These are phyloP conservation scores for Nephrocerus scutellatus DNA, from an alignment of 2,888 invertebrate species.

Conservation along the genomic window DNA sequence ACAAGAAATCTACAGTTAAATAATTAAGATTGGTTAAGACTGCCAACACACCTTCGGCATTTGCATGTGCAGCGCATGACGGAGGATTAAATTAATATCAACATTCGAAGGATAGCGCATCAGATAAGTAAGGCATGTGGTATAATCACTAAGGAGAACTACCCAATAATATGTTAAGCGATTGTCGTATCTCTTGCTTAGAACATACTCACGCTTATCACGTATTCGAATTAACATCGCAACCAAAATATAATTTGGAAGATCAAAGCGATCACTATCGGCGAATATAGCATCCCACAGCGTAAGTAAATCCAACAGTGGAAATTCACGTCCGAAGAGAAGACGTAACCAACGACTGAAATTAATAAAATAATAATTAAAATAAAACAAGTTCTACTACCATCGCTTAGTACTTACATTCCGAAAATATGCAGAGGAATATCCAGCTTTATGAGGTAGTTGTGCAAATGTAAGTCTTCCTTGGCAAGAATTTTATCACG, in stretches of 20 bases:
- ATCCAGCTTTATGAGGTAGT: constrained; percentile 62
- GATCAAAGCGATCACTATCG: constrained; percentile 53
- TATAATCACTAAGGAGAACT: constrained; percentile 60
- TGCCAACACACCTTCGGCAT: constrained; percentile 46
- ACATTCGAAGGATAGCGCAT: constrained; percentile 62
- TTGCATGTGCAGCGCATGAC: constrained; percentile 53
- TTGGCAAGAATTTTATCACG: constrained; percentile 59
- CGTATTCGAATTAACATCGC: constrained; percentile 70
- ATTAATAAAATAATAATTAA: constrained; percentile 14
- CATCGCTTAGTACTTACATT: constrained; percentile 67
- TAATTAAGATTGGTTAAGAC: no score
- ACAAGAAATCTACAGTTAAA: background rate
- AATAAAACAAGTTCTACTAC: no score
- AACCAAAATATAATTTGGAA: constrained; percentile 64
- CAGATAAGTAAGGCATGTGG: constrained; percentile 56
- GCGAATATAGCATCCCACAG: constrained; percentile 81
- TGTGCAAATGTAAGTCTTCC: constrained; percentile 55
- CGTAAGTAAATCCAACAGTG: constrained; percentile 65
- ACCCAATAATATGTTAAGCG: constrained; percentile 20
- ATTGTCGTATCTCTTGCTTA: no score
- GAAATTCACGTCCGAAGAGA: constrained; percentile 77
- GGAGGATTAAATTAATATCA: constrained; percentile 57
- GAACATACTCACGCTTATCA: constrained; percentile 57
- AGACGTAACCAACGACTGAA: constrained; percentile 74
- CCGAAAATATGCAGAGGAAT: constrained; percentile 81